These are phyloP conservation scores for Steatocranus sp. DNA, from an alignment of 2,797 vertebrate species.

Conservation along the genomic window DNA sequence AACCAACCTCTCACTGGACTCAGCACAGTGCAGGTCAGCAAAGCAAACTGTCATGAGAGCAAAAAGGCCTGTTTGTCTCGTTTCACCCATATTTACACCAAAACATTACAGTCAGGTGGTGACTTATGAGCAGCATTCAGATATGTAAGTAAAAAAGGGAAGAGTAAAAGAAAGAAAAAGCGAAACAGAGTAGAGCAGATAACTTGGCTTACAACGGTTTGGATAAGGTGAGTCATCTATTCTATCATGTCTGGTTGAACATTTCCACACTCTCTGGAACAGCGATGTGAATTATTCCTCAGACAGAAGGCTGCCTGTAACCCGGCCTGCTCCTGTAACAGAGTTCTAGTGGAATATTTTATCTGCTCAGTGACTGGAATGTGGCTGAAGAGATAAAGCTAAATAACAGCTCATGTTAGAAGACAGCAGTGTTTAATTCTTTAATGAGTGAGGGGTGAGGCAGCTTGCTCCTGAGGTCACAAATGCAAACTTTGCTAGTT, in stretches of 20 bases:
- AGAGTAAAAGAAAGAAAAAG: neutral
- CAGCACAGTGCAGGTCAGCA: neutral
- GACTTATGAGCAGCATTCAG: neutral
- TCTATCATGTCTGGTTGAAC: neutral
- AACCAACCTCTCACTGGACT: neutral
- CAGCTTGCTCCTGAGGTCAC: neutral
- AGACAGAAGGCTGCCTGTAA: neutral
- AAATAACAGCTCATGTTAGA: neutral
- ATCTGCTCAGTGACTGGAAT: neutral
- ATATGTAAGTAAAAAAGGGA: neutral
- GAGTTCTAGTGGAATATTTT: neutral
- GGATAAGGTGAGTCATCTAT: slow-evolving; percentile 23
- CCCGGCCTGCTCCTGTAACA: neutral
- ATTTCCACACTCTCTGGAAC: neutral
- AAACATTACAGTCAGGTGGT: slow-evolving; percentile 36
- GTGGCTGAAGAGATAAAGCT: neutral
- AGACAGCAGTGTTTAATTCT: neutral
- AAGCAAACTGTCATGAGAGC: neutral
- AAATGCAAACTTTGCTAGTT: neutral
- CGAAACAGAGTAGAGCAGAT: neutral
- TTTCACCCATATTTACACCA: slow-evolving; percentile 56
- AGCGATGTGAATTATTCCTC: slow-evolving; percentile 6
- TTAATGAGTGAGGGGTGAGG: neutral
- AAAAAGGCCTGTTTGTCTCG: neutral
- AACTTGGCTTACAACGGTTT: neutral